phyloP scores from a whole-genome alignment of 2,113 vertebrate genomes.

The Gavialis gangeticus region DNA sequence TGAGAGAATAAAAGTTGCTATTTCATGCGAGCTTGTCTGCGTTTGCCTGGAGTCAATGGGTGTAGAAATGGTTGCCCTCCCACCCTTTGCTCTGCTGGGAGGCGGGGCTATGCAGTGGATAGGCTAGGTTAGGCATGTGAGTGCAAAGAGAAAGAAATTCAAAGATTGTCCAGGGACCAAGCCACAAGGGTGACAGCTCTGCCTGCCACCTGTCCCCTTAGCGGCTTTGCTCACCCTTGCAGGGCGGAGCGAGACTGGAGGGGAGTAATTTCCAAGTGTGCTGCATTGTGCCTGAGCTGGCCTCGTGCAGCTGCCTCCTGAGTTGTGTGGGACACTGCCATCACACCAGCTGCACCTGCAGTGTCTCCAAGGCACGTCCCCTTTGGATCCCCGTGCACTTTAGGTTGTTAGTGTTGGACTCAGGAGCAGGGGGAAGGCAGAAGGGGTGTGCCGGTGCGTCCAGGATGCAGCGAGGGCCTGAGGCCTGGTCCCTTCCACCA shows the following conservation, averaged over 20 bases:
- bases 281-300: background rate
- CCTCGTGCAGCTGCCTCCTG: background rate
- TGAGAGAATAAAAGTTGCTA: constrained; percentile 67
- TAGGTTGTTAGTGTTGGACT: too few relatives aligned
- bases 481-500: constrained; percentile 34
- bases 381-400: too few relatives aligned
- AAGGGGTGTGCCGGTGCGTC: background rate
- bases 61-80: background rate
- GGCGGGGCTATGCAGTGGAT: background rate
- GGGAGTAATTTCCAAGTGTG: constrained; percentile 8
- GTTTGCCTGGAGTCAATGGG: background rate
- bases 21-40: constrained; percentile 11
- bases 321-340: background rate
- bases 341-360: too few relatives aligned
- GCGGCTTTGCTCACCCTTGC: constrained; percentile 60
- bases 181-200: constrained; percentile 48
- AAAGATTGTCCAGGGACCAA: background rate
- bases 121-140: background rate
- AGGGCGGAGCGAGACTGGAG: background rate
- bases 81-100: background rate
- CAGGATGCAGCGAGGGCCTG: background rate
- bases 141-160: background rate
- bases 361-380: too few relatives aligned
- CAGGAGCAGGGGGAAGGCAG: too few relatives aligned
- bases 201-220: background rate